These are phyloP conservation scores for Acarapis woodi DNA, from an alignment of 1,140 invertebrate genomes.

Conservation along the genomic window DNA sequence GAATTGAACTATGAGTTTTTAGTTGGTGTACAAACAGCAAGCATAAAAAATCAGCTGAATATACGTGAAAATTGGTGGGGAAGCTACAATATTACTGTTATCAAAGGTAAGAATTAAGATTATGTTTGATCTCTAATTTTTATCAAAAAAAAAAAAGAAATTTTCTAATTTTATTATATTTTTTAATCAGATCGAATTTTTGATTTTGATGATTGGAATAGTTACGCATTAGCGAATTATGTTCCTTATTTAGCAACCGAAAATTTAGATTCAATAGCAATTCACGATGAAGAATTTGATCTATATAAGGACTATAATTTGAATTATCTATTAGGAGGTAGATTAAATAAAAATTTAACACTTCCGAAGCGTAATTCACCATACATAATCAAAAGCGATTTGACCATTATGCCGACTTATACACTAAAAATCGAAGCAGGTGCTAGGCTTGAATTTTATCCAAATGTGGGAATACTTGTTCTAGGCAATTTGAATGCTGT, in stretches of 20 bases:
- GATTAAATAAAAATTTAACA: slow-evolving; percentile 38
- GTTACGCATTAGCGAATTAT: slow-evolving; percentile 68
- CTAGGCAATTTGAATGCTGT: slow-evolving; percentile 60
- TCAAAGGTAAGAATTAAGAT: no score
- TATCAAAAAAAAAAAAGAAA: no score
- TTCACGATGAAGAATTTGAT: slow-evolving; percentile 4
- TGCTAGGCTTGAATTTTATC: slow-evolving; percentile 60
- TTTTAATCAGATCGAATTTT: slow-evolving; percentile 77
- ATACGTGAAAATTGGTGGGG: slow-evolving; percentile 93
- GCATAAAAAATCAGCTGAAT: slow-evolving; percentile 55
- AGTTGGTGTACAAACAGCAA: slow-evolving; percentile 61
- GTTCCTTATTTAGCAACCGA: slow-evolving; percentile 38
- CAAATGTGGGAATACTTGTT: slow-evolving; percentile 86
- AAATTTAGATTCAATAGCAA: slow-evolving; percentile 14
- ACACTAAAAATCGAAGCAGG: slow-evolving; percentile 62
- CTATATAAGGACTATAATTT: slow-evolving; percentile 20
- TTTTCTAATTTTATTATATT: no score
- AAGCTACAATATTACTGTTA: slow-evolving; percentile 31
- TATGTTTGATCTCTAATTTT: no score
- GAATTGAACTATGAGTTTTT: slow-evolving; percentile 62
- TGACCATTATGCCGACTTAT: slow-evolving; percentile 76
- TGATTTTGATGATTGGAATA: slow-evolving; percentile 99
- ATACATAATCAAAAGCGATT: slow-evolving; percentile 57
- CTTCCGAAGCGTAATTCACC: slow-evolving; percentile 33
- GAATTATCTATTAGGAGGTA: slow-evolving; percentile 41